Conservation (phyloP, 2,888 invertebrate species). For the Phaonia tiefii region DNA sequence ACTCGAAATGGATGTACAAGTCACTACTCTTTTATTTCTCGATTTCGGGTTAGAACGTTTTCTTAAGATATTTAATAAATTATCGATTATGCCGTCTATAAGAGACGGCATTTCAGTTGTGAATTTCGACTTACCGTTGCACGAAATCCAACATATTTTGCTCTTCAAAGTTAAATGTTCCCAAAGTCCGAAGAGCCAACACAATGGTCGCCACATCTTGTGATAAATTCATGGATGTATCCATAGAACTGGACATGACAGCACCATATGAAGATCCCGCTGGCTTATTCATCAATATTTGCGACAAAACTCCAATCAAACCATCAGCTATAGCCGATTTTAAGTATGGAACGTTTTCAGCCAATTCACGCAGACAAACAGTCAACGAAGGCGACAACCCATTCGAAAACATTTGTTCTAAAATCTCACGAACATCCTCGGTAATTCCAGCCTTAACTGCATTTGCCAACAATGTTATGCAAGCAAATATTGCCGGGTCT, state of each 20-base stretch:
- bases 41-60: no score
- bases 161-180: slow-evolving; percentile 94
- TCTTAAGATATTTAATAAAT: no score
- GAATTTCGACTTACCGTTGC: slow-evolving; percentile 83
- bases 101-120: no score
- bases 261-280: slow-evolving; percentile 85
- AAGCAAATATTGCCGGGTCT: slow-evolving; percentile 95
- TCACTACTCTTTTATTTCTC: no score
- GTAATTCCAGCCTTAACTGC: slow-evolving; percentile 91
- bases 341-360: slow-evolving; percentile 91
- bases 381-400: slow-evolving; percentile 95
- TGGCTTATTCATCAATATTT: slow-evolving; percentile 93
- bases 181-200: slow-evolving; percentile 94
- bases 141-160: slow-evolving; percentile 96
- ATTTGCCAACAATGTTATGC: slow-evolving; percentile 94
- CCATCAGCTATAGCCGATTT: slow-evolving; percentile 96
- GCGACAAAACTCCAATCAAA: slow-evolving; percentile 93
- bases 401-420: slow-evolving; percentile 95
- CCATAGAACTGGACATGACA: slow-evolving; percentile 76
- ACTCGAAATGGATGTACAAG: no score
- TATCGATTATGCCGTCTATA: no score
- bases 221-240: slow-evolving; percentile 77
- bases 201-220: slow-evolving; percentile 91
- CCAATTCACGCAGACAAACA: slow-evolving; percentile 93
- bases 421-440: slow-evolving; percentile 89